phyloP scores from a whole-genome alignment of 2,797 vertebrate species.

The Prunella strophiata region DNA sequence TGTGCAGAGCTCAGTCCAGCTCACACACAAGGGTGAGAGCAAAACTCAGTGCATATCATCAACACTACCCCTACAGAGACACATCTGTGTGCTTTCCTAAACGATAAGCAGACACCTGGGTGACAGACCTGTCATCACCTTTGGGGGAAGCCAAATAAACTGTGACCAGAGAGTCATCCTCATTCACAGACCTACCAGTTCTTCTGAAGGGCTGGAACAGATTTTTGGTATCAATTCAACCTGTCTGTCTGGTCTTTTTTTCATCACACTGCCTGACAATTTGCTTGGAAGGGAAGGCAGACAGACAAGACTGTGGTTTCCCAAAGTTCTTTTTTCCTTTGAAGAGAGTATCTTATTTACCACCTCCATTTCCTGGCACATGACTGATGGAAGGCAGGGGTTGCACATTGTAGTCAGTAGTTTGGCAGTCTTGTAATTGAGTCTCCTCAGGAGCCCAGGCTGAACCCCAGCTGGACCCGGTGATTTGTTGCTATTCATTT shows the following conservation, averaged over 20 bases:
- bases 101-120: background rate
- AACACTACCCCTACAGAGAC: background rate
- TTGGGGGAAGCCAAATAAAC: background rate
- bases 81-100: background rate
- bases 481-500: constrained; percentile 26
- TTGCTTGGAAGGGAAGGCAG: background rate
- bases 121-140: background rate
- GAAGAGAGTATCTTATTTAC: background rate
- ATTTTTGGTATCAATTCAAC: background rate
- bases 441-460: background rate
- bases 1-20: background rate
- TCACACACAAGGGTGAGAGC: background rate
- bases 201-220: background rate
- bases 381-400: constrained; percentile 1
- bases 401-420: background rate
- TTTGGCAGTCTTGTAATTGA: constrained; percentile 9
- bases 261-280: background rate
- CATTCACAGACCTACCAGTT: background rate
- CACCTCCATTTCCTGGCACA: background rate
- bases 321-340: background rate
- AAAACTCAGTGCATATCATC: accelerated
- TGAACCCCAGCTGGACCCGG: accelerated
- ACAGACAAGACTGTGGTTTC: background rate
- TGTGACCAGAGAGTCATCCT: background rate
- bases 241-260: background rate